phyloP scores from a whole-genome alignment of 2,888 invertebrate species.

The Pyralis farinalis region DNA sequence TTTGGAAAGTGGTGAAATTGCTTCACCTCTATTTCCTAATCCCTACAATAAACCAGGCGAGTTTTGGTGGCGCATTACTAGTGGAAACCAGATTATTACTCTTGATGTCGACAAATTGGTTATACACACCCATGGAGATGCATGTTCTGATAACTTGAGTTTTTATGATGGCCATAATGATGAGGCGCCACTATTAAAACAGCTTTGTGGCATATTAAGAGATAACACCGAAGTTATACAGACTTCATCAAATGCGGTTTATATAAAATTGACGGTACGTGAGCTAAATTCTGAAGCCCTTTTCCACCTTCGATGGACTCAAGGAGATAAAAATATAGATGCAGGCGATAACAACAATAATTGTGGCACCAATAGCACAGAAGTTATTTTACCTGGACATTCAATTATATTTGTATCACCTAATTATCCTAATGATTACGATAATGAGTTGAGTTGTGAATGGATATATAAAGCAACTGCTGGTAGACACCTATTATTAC shows the following conservation, averaged over 20 bases:
- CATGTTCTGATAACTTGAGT: slow-evolving; percentile 51
- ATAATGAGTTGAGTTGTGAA: slow-evolving; percentile 82
- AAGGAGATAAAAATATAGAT: slow-evolving; percentile 15
- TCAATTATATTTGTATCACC: slow-evolving; percentile 82
- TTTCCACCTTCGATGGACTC: slow-evolving; percentile 53
- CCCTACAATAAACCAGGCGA: slow-evolving; percentile 57
- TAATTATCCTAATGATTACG: slow-evolving; percentile 79
- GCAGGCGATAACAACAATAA: slow-evolving; percentile 30
- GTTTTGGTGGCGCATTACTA: slow-evolving; percentile 85
- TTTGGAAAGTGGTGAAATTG: slow-evolving; percentile 82
- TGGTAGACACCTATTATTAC: slow-evolving; percentile 82
- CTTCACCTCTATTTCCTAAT: slow-evolving; percentile 89
- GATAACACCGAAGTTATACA: slow-evolving; percentile 33
- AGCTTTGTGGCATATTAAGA: slow-evolving; percentile 74
- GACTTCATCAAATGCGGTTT: slow-evolving; percentile 84
- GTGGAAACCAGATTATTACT: slow-evolving; percentile 32
- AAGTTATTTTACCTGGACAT: slow-evolving; percentile 32
- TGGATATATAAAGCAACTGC: slow-evolving; percentile 85
- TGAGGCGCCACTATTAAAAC: slow-evolving; percentile 78
- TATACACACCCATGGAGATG: slow-evolving; percentile 43
- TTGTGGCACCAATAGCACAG: slow-evolving; percentile 58
- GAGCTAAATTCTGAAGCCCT: slow-evolving; percentile 61
- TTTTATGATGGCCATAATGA: slow-evolving; percentile 89
- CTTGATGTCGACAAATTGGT: slow-evolving; percentile 42
- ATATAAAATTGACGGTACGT: slow-evolving; percentile 73